Evolutionary conservation across 1,140 invertebrate genomes (phyloP).

Genomic region (Lethrus apterus): DNA sequence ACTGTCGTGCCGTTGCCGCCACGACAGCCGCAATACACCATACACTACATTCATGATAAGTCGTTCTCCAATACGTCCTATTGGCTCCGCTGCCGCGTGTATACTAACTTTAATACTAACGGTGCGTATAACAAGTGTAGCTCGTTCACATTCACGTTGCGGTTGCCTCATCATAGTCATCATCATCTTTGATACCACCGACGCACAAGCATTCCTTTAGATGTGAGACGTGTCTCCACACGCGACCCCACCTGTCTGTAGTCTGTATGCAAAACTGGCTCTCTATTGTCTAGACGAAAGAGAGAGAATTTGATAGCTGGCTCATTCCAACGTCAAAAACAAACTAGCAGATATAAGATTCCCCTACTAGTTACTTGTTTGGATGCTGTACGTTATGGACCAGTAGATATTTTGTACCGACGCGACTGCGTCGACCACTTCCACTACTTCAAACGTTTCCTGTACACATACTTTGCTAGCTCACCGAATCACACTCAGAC

Average conservation of each 20-base stretch:
- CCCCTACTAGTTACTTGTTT: conserved; percentile 8
- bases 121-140: conserved; percentile 6
- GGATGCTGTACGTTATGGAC: conserved; percentile 5
- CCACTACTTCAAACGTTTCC: conserved; percentile 11
- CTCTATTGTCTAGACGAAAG: conserved; percentile 6
- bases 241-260: conserved; percentile 8
- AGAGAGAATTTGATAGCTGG: conserved; percentile 8
- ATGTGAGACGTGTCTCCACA: conserved; percentile 8
- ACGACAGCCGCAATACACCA: conserved; percentile 26
- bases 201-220: conserved; percentile 11
- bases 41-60: conserved; percentile 23
- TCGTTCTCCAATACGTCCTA: conserved; percentile 19
- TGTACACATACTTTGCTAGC: conserved; percentile 1
- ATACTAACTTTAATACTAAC: too few species aligned
- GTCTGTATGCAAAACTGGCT: conserved; percentile 8
- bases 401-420: not conserved
- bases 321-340: conserved; percentile 11
- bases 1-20: conserved; percentile 23
- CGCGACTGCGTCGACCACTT: conserved; percentile 5
- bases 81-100: conserved; percentile 4
- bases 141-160: conserved; percentile 1
- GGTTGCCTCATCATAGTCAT: conserved; percentile 9
- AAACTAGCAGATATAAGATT: conserved; percentile 4
- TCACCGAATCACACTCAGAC: conserved; percentile 2
- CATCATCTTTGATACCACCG: conserved; percentile 13